Evolutionary conservation across 2,113 vertebrate genomes (phyloP), one percentile per base, ranked within the genome.

Genomic region (Gnathonemus echidnorhynchus): DNA sequence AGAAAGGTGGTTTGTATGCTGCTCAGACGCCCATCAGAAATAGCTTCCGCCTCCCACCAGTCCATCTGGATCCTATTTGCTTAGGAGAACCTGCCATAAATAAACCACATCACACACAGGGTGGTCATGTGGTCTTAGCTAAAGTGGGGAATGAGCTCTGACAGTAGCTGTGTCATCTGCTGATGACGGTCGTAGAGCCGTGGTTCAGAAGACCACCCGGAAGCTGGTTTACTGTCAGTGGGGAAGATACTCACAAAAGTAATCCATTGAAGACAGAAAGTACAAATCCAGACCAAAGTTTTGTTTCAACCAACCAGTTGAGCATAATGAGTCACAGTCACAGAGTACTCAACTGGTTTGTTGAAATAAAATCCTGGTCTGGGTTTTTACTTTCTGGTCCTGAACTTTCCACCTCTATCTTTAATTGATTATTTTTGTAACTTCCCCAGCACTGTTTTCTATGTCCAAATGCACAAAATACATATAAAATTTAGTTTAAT

Each of bases 41-140:
- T 42, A 39, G 35, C 74, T 13, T 80, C 74, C 2, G 6, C 17
- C 5, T 80, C 74, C 74, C 74, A 80, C 7, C 17, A 35, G 45
- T 49, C 27, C 84, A 86, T 86, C 48, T 86, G 84, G 84, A 50
- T 27, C 48, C 48, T 27, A 86, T 86, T 86, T 86, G 84, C 48
- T 48, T 45, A 31, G 84, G n/a, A 10, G 24, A 49, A 42, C 7
- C 15, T 46, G 42, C 83, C 24, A 31, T 86, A 86, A 50, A 86
- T 86, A 86, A 86, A 50, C 46, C n/a, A 10, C 21, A 48, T 86
- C 15, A 48, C 84, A 86, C 46, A 50, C 46, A 48, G 24, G 48
- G 84, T 86, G 48, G 84, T 49, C 46, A n/a, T 49, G 45, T 48
- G 84, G 42, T 86, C n/a, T 27, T 27, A 48, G 27, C 84, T 19